Evolutionary conservation across 2,888 invertebrate species (phyloP).

Genomic region (Tuberolachnus salignus): DNA sequence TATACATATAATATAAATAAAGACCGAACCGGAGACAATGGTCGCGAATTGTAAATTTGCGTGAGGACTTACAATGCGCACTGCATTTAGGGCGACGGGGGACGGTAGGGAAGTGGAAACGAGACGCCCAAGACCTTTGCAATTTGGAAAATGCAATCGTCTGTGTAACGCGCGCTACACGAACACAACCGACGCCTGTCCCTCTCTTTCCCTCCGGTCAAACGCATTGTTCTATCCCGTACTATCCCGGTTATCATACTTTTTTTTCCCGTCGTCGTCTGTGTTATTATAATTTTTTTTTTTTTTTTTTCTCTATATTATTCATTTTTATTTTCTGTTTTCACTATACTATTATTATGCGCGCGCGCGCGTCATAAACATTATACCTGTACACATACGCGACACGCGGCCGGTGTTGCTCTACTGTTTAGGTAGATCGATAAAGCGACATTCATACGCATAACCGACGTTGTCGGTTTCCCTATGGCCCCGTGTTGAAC

Average conservation of each 20-base stretch:
- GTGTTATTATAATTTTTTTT: conserved; percentile 20
- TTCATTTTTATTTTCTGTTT: no score
- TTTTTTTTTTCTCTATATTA: neutral
- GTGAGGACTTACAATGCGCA: neutral
- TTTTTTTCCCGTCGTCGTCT: conserved; percentile 39
- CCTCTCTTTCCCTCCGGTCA: conserved; percentile 25
- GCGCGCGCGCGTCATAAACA: neutral
- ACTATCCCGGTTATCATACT: conserved; percentile 43
- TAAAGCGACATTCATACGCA: no score
- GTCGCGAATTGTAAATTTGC: conserved; percentile 31
- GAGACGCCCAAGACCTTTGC: conserved; percentile 29
- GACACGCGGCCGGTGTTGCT: no score
- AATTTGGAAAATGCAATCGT: conserved; percentile 53
- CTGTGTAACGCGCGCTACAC: conserved; percentile 29
- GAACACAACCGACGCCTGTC: conserved; percentile 33
- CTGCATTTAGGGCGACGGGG: neutral
- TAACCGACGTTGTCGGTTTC: no score
- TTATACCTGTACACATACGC: no score
- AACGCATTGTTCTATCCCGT: conserved; percentile 28
- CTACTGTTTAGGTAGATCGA: no score
- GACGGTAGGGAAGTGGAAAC: neutral
- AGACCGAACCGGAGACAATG: conserved; percentile 32
- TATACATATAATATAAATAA: conserved; percentile 21
- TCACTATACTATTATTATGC: neutral
- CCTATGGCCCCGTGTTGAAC: no score